phyloP scores from a whole-genome alignment of 2,797 vertebrate species.

The Liparis tanakae region DNA sequence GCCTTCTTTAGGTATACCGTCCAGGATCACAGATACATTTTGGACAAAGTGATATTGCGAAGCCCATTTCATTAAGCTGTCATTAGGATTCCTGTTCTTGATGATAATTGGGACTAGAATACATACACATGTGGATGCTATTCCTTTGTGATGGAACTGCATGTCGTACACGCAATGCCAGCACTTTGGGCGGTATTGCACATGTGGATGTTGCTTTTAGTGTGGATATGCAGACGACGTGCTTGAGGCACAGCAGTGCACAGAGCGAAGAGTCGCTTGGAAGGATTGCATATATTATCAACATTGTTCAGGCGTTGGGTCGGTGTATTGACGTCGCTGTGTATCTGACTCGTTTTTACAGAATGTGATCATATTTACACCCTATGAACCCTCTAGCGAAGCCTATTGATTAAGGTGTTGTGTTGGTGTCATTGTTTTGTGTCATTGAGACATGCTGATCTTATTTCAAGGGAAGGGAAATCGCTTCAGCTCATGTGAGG shows the following conservation, averaged over 20 bases:
- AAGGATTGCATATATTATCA: neutral
- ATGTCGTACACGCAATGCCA: neutral
- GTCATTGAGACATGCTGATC: constrained; percentile 33
- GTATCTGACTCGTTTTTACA: neutral
- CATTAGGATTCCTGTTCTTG: neutral
- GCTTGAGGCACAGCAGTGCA: neutral
- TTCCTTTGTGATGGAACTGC: neutral
- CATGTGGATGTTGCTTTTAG: neutral
- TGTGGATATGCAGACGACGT: neutral
- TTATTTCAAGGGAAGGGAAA: constrained; percentile 28
- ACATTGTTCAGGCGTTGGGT: neutral
- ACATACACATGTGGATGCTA: neutral
- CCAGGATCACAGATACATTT: neutral
- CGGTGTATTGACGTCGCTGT: neutral
- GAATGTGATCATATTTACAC: neutral
- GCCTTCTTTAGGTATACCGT: neutral
- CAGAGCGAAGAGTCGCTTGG: neutral
- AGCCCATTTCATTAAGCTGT: constrained; percentile 9
- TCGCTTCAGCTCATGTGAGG: constrained; percentile 22
- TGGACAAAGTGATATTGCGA: neutral
- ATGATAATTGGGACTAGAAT: neutral
- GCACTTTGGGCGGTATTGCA: neutral
- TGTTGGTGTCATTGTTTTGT: constrained; percentile 33
- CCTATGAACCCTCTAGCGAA: neutral
- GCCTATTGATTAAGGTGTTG: constrained; percentile 22